Evolutionary conservation across 2,797 vertebrate genomes (phyloP).

Genomic region (Cyprinella venusta): DNA sequence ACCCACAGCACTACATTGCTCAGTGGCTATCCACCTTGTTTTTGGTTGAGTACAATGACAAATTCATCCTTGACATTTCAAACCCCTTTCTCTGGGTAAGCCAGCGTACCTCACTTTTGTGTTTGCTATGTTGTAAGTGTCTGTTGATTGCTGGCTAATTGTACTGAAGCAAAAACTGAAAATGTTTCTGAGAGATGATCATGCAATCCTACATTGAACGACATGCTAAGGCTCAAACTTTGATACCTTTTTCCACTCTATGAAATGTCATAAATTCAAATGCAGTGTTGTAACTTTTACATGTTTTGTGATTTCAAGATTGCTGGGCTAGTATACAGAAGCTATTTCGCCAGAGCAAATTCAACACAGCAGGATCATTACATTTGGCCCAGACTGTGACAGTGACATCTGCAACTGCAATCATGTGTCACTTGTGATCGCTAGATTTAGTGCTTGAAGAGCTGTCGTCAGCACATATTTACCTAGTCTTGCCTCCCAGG

Average conservation of each 20-base stretch:
- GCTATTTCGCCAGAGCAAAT: conserved; percentile 55
- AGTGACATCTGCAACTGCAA: conserved; percentile 13
- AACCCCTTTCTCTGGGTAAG: conserved; percentile 37
- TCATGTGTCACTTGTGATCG: conserved; percentile 21
- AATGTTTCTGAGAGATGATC: too few relatives aligned
- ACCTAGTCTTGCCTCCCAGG: conserved; percentile 33
- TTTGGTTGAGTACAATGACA: background rate
- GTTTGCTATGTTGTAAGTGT: conserved; percentile 46
- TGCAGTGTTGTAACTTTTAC: conserved; percentile 63
- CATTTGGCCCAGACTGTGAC: conserved; percentile 10
- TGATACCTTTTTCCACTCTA: conserved; percentile 51
- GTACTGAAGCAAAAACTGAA: conserved; percentile 48
- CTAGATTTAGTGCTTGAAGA: conserved; percentile 29
- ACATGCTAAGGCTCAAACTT: conserved; percentile 36
- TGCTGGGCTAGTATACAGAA: conserved; percentile 47
- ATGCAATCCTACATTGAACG: too few relatives aligned
- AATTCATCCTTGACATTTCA: conserved; percentile 30
- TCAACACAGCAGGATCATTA: conserved; percentile 46
- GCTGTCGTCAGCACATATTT: conserved; percentile 23
- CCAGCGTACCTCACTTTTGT: conserved; percentile 26
- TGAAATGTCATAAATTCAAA: conserved; percentile 63
- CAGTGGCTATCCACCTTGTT: background rate
- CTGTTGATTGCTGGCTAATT: conserved; percentile 62
- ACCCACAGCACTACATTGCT: conserved; percentile 3
- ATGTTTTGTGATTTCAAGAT: conserved; percentile 50